These are phyloP conservation scores for Solenodon paradoxus DNA, from an alignment of 2,113 vertebrate species.

Conservation along the genomic window DNA sequence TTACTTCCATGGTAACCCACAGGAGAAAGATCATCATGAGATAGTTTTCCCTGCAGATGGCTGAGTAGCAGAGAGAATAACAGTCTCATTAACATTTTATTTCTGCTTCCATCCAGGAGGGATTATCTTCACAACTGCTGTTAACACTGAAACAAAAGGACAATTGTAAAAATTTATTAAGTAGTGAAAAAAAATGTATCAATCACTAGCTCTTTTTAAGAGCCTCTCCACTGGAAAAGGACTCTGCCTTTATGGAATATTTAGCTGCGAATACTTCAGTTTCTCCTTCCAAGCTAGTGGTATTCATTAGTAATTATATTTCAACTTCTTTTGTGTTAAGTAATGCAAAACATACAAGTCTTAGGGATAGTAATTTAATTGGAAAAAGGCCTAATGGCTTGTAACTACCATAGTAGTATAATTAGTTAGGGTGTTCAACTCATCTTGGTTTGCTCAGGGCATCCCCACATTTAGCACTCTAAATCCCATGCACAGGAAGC, in stretches of 20 bases:
- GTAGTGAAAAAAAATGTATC: neutral
- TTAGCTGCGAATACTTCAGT: neutral
- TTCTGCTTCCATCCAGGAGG: neutral
- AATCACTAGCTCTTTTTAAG: neutral
- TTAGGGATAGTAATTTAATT: neutral
- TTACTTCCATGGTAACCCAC: slow-evolving; percentile 4
- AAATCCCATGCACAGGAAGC: neutral
- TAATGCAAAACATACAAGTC: neutral
- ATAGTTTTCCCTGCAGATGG: neutral
- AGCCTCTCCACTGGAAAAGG: neutral
- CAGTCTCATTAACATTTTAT: neutral
- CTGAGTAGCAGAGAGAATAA: neutral
- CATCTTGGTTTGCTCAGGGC: neutral
- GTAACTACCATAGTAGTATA: neutral
- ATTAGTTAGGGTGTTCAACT: neutral
- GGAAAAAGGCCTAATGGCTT: neutral
- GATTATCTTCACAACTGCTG: slow-evolving; percentile 34
- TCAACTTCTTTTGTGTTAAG: neutral
- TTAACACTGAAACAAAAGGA: slow-evolving; percentile 42
- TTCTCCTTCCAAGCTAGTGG: neutral
- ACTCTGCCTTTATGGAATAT: neutral
- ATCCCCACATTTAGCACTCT: neutral
- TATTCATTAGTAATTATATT: neutral
- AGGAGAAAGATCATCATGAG: slow-evolving; percentile 19
- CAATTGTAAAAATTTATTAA: neutral